These are phyloP conservation scores for Gulo gulo DNA, from an alignment of 2,113 vertebrate species.

Conservation along the genomic window DNA sequence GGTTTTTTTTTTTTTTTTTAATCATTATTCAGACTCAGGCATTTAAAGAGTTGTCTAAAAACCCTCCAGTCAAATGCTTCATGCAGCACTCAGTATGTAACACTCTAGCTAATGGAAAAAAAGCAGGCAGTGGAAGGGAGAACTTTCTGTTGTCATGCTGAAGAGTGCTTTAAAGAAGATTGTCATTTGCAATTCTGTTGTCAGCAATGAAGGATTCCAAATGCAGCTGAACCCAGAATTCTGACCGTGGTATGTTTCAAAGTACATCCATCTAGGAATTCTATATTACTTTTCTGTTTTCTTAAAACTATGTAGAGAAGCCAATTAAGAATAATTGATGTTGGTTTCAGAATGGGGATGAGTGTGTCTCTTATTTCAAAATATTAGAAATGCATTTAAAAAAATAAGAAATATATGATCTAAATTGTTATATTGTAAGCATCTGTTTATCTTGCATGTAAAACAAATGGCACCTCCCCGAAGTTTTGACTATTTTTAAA, in stretches of 20 bases:
- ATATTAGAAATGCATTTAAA: not conserved
- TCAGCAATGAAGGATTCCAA: constrained; percentile 57
- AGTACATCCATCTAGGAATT: constrained; percentile 12
- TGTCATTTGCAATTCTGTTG: constrained; percentile 46
- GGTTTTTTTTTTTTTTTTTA: not conserved
- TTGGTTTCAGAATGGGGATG: constrained; percentile 6
- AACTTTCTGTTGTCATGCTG: constrained; percentile 46
- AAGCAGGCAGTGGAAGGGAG: constrained; percentile 10
- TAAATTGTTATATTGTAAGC: not conserved
- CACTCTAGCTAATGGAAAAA: constrained; percentile 58
- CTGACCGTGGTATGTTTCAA: constrained; percentile 64
- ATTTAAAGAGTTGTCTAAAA: constrained; percentile 69
- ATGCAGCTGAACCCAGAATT: constrained; percentile 57
- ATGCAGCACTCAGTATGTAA: constrained; percentile 61
- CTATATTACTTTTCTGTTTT: not conserved
- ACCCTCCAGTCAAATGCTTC: constrained; percentile 66
- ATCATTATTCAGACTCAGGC: constrained; percentile 67
- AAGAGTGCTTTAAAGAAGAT: constrained; percentile 34
- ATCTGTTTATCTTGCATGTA: not conserved
- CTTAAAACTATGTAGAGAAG: not conserved
- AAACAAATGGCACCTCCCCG: not conserved
- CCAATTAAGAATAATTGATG: not conserved
- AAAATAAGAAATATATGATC: not conserved
- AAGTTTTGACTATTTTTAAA: not conserved
- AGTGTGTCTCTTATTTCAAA: not conserved